Evolutionary conservation across 1,140 invertebrate genomes (phyloP), one percentile per base, ranked within the genome.

Genomic region (Orchesella cincta): DNA sequence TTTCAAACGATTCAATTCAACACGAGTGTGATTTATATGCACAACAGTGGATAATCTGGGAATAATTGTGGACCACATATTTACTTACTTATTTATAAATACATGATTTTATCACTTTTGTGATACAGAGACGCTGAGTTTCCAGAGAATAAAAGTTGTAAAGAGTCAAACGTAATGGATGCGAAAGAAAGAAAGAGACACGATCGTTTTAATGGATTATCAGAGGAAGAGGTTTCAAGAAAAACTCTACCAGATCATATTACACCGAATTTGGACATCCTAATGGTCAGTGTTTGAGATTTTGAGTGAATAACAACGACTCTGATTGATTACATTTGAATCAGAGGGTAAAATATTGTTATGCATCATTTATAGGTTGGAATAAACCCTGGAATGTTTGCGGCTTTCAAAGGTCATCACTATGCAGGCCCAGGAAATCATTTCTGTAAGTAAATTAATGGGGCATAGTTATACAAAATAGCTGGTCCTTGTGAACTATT

Each of bases 381-480:
- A 79, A 98, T 98, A 81, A 98, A 98, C 88, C 97, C 97, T 52
- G 96, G 96, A 1, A 87, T 98, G 81, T 97, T 97, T 87, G 95
- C 96, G 75, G 97, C 96, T 73, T 97, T 96, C 87, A 97, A 97
- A 87, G 96, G 96, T 12, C 96, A 98, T 87, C 96, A 98, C 86
- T 98, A 98, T 88, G 96, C 96, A 64, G 97, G 97, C 72, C 96
- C 96, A 74, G 96, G 96, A 36, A 98, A 99, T 88, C 97, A 99
- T 88, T 98, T 98, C 87, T 99, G 97, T 92, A 87, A 91, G 71
- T 28, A 35, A 57, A 57, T 46, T 70, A 51, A 33, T 62, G n/a
- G n/a, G n/a, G n/a, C n/a, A n/a, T n/a, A n/a, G 39, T 46, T 46
- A 46, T 12, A 46, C 39, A 46, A 46, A 46, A 12, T 8, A 46